Conservation (phyloP, 2,888 invertebrate species). For the Spilarctia lutea region DNA sequence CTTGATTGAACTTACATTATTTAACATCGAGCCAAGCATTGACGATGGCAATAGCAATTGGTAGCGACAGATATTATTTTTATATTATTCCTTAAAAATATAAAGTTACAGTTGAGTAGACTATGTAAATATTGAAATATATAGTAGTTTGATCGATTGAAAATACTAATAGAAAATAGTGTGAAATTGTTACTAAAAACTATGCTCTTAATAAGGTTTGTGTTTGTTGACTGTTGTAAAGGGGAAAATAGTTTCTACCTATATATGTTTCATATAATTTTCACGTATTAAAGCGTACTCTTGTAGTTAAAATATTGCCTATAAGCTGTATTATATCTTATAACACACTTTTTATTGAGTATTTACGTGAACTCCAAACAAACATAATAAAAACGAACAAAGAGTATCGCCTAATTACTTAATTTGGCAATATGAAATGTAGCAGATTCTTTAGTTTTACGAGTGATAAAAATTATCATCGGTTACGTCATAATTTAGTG, state of each 20-base stretch:
- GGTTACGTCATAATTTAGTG: not conserved
- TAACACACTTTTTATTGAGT: not conserved
- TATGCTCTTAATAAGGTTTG: not conserved
- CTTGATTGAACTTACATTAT: constrained; percentile 33
- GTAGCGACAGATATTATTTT: not conserved
- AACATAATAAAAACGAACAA: not conserved
- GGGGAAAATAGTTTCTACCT: not conserved
- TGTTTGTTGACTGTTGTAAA: not conserved
- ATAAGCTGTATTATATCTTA: not conserved
- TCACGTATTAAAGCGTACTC: not conserved
- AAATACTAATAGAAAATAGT: not conserved
- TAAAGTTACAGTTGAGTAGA: not conserved
- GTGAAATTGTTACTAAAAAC: not conserved
- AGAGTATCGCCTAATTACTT: not conserved
- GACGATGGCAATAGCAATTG: not conserved
- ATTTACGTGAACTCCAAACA: not conserved
- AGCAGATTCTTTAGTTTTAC: not conserved
- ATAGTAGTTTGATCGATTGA: not conserved
- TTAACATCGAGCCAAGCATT: constrained; percentile 18
- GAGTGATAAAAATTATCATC: not conserved
- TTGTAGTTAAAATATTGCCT: not conserved
- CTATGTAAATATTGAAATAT: not conserved
- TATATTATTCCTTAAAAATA: not conserved
- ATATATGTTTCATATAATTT: not conserved
- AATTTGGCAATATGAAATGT: not conserved